Percentiles rank a stretch among this genome's conserved stretches.
Evolutionary conservation across 2,113 vertebrate genomes (phyloP).

Genomic region (Eleginops maclovinus): DNA sequence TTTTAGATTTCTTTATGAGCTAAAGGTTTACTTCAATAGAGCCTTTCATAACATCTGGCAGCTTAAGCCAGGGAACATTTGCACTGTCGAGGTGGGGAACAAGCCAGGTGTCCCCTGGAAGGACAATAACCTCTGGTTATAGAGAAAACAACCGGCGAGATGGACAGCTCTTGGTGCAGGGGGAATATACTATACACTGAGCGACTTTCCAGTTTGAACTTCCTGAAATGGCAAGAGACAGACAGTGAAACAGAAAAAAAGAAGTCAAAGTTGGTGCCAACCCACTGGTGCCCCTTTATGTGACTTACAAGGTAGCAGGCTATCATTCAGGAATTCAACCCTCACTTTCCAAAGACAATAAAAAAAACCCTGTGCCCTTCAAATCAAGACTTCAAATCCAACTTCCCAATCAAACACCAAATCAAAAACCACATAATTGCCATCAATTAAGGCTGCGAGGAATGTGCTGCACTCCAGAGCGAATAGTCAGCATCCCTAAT

Average conservation of each 20-base stretch:
- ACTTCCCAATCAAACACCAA: constrained; percentile 69
- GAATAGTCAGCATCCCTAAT: constrained; percentile 70
- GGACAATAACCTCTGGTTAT: constrained; percentile 74
- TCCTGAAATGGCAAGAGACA: constrained; percentile 13
- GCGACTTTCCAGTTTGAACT: constrained; percentile 39
- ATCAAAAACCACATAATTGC: constrained; percentile 77
- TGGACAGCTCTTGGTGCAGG: constrained; percentile 60
- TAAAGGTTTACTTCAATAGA: constrained; percentile 70
- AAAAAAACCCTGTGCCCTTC: constrained; percentile 64
- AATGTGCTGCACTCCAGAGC: constrained; percentile 71
- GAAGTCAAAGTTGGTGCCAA: constrained; percentile 23
- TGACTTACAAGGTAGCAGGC: constrained; percentile 57
- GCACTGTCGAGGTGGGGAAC: constrained; percentile 68
- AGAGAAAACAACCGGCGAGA: constrained; percentile 56
- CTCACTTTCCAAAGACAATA: constrained; percentile 69
- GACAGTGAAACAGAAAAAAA: constrained; percentile 30
- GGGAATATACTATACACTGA: constrained; percentile 48
- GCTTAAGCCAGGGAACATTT: constrained; percentile 68
- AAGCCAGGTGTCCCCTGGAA: constrained; percentile 76
- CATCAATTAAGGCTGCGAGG: constrained; percentile 76
- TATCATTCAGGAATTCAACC: constrained; percentile 61
- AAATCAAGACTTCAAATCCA: constrained; percentile 51
- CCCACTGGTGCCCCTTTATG: constrained; percentile 48
- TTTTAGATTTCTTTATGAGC: constrained; percentile 60
- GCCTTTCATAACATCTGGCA: constrained; percentile 82